Conservation (phyloP, 2,113 vertebrate species). For the Grantiella picta region DNA sequence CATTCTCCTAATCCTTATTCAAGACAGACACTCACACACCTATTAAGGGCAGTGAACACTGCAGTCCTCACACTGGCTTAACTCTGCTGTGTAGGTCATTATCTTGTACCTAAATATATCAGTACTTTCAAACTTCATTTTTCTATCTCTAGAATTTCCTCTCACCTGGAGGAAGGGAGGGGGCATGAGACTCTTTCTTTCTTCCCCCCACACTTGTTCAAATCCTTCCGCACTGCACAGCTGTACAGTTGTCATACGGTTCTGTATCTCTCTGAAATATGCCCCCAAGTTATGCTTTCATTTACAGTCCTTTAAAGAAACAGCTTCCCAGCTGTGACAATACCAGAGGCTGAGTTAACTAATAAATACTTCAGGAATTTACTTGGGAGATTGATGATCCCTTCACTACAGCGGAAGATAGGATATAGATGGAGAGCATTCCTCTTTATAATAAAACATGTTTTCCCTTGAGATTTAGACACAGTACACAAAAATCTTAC, state of each 20-base stretch:
- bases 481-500: neutral
- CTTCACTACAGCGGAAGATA: neutral
- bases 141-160: neutral
- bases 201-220: neutral
- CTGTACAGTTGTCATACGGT: neutral
- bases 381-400: neutral
- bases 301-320: neutral
- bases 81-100: neutral
- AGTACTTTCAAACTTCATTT: neutral
- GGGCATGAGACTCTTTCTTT: neutral
- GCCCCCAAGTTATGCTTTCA: constrained; percentile 21
- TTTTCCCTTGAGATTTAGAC: neutral
- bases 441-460: neutral
- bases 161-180: neutral
- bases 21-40: neutral
- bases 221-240: neutral
- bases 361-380: constrained; percentile 37
- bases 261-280: neutral
- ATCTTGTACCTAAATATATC: neutral
- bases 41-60: neutral
- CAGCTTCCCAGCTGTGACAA: neutral
- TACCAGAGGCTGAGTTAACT: constrained; percentile 1
- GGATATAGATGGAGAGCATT: neutral
- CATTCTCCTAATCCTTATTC: neutral
- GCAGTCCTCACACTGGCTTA: neutral